Base-by-base conservation (phyloP, 2,888 invertebrate genomes). In the Plagodis pulveraria region DNA sequence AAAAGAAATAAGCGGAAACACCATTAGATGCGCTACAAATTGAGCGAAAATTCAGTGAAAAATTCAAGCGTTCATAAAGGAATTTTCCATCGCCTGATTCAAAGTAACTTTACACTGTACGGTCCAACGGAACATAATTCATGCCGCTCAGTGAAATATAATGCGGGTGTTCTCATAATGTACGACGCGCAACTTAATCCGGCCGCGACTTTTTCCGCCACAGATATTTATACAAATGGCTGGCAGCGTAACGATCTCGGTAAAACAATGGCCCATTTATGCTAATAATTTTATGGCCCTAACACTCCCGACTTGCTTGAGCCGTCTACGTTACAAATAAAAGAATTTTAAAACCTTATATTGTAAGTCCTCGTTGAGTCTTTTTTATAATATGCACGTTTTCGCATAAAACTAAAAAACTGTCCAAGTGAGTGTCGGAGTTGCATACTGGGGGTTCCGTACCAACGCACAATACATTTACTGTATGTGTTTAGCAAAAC, bases 121-220 rank as follows among this genome's bases (percentile, higher is more conserved):
- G 81, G 81, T 76, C 81, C 81, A 74, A 78, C 79, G 71, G 79
- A 74, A 76, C 86, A 87, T 89, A 87, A 88, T 80, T 89, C 88
- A 89, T 84, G 85, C 78, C 81, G 75, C 83, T 79, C 81, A 78
- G 84, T 87, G 86, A 88, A 87, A 88, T 89, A 89, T 89, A 87
- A 89, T 84, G 87, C 88, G 88, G 87, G 87, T 86, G 81, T 87
- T 82, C 86, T 83, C 84, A 82, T 88, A 89, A 88, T 86, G 86
- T 89, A 90, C 87, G 85, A 85, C 83, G 84, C 80, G 87, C 83
- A 84, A 89, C 86, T 86, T 89, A 87, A 88, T 88, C 86, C 84
- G 73, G 76, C 70, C 74, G 74, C 81, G 79, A 84, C 80, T 89
- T 89, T 87, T 87, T 86, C 83, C 80, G 73, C 78, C 77, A 68